A percentile compares a stretch with the other conserved stretches of the same genome.
These are phyloP conservation scores for Lycia hirtaria DNA, from an alignment of 2,888 invertebrate genomes.

Conservation along the genomic window DNA sequence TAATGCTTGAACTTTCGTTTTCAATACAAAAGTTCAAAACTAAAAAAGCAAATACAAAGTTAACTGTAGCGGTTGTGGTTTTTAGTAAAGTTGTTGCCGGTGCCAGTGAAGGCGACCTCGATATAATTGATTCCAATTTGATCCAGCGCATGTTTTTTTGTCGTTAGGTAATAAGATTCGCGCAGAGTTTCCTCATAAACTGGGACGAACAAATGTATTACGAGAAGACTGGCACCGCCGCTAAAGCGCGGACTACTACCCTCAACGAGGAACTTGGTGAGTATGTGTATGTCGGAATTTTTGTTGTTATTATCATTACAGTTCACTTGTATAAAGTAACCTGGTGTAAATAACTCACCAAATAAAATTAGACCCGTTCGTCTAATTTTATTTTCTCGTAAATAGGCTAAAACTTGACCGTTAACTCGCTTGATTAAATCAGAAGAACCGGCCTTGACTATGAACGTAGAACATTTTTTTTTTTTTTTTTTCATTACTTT, in stretches of 20 bases:
- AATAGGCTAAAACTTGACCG: too few relatives aligned
- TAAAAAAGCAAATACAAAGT: background rate
- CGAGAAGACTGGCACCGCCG: constrained; percentile 94
- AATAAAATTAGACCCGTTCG: too few relatives aligned
- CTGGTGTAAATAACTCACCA: too few relatives aligned
- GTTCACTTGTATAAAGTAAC: too few relatives aligned
- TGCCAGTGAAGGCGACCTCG: constrained; percentile 1
- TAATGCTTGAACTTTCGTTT: too few relatives aligned
- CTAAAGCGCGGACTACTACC: constrained; percentile 98
- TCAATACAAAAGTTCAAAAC: background rate
- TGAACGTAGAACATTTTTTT: too few relatives aligned
- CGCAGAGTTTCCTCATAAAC: constrained; percentile 99
- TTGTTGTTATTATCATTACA: too few relatives aligned
- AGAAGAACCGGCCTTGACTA: too few relatives aligned
- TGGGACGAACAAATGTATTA: constrained; percentile 99
- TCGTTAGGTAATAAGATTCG: constrained; percentile 96
- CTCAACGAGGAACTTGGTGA: constrained; percentile 97
- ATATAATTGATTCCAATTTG: background rate
- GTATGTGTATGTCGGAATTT: too few relatives aligned
- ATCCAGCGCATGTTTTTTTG: constrained; percentile 15
- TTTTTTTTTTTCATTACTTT: too few relatives aligned
- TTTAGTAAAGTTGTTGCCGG: background rate
- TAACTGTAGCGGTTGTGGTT: constrained; percentile 3
- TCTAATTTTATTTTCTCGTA: too few relatives aligned
- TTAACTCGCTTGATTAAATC: too few relatives aligned